A percentile compares a stretch with the other conserved stretches of the same genome.
Evolutionary conservation across 2,797 vertebrate genomes (phyloP).

Genomic region (Catharus ustulatus): DNA sequence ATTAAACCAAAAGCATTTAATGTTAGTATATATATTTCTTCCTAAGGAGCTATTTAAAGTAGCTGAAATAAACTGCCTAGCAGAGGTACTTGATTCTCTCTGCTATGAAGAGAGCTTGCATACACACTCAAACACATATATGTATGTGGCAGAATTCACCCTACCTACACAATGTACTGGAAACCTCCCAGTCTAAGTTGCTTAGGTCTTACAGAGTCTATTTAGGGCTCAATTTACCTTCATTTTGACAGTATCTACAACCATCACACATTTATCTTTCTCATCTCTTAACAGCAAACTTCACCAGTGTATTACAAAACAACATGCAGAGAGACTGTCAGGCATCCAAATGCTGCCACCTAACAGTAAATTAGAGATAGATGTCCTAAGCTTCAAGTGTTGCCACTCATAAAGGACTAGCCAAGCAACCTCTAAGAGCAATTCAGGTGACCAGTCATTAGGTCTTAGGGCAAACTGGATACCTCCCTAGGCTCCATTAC

Average conservation of each 20-base stretch:
- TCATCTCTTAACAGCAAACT: not conserved
- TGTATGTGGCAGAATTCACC: not conserved
- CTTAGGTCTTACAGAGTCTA: not conserved
- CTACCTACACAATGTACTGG: not conserved
- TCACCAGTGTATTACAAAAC: not conserved
- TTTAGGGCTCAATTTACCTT: not conserved
- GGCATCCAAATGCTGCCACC: not conserved
- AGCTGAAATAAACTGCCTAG: not conserved
- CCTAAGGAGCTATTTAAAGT: not conserved
- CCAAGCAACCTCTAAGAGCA: not conserved
- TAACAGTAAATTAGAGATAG: not conserved
- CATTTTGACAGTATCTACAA: not conserved
- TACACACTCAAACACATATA: not conserved
- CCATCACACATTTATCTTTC: not conserved
- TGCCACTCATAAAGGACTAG: not conserved
- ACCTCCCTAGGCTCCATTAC: not conserved
- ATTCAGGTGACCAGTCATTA: not conserved
- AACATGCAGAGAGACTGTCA: not conserved
- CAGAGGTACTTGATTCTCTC: not conserved
- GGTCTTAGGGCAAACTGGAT: not conserved
- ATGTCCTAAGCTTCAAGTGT: not conserved
- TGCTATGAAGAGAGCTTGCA: not conserved
- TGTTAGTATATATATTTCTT: not conserved
- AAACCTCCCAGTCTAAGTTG: not conserved
- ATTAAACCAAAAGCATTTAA: not conserved